Base-by-base conservation (phyloP, 1,140 invertebrate species). In the Aphelinus atriplicis region DNA sequence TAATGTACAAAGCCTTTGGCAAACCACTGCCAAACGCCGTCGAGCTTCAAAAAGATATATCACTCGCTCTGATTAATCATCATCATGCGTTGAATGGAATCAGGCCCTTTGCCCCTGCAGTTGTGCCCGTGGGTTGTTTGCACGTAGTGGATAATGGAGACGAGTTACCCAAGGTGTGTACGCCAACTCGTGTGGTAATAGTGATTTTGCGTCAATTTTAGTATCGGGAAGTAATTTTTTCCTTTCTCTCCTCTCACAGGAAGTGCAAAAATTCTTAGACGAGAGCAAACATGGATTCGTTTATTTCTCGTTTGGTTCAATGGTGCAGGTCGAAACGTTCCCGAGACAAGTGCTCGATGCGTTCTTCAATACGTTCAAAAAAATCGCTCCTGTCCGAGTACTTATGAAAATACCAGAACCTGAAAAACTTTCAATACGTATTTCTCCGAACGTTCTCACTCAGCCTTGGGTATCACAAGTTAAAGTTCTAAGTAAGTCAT, bases 231-330 rank as follows among this genome's bases (percentile, higher is more conserved):
- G 63, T 50, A n/a, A 72, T 56, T 63, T 51, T 62, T 46, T 3
- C 26, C 3, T 62, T 46, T 26, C 3, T 50, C 42, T 53, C 3
- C 10, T 47, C 58, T 5, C 56, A 1, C 26, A 93, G 91, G 91
- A 92, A 65, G 80, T 94, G 3, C 87, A 92, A 80, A 90, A 91
- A 72, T 91, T 92, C 82, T 83, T 94, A 43, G 91, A 93, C 76
- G 90, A 90, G 76, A 90, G 92, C 47, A 85, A 90, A 75, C 83
- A 92, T 76, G 93, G 93, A 1, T 91, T 93, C 6, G 89, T 95
- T 62, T 92, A 92, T 75, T 91, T 94, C 73, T 92, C 91, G 78
- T 90, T 94, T 81, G 94, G 94, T 10, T 92, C 93, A 4, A 90
- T 91, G 83, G 84, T 92, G 86, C 90, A 91, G 89, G 88, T 92